Evolutionary conservation across 2,888 invertebrate species (phyloP).

Genomic region (Eupithecia dodoneata): DNA sequence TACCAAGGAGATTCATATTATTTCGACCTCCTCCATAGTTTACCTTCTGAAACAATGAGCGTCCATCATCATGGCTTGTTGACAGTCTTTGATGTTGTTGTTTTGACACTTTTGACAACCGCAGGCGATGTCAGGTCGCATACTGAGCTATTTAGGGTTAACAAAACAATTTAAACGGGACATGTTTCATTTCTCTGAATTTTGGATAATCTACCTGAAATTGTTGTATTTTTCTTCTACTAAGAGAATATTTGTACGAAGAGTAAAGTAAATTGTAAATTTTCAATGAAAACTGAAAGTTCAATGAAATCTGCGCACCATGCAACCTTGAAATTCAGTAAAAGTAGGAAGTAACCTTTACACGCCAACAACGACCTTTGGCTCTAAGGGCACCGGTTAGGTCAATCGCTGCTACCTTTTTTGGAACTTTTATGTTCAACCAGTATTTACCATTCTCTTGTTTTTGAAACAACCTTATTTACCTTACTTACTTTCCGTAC

Average conservation of each 20-base stretch:
- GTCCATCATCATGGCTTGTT: constrained; percentile 31
- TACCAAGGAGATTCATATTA: constrained; percentile 15
- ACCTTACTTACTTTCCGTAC: neutral
- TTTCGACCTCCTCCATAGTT: constrained; percentile 28
- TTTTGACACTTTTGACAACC: constrained; percentile 36
- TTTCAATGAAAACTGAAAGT: constrained; percentile 25
- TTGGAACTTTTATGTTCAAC: constrained; percentile 3
- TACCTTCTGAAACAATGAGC: constrained; percentile 35
- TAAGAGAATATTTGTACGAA: neutral
- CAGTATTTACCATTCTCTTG: neutral
- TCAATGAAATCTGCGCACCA: constrained; percentile 24
- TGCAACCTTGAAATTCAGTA: constrained; percentile 38
- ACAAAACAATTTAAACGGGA: neutral
- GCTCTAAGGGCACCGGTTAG: constrained; percentile 28
- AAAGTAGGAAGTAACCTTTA: constrained; percentile 46
- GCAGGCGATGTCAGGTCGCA: constrained; percentile 24
- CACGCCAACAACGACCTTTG: constrained; percentile 30
- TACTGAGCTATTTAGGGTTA: constrained; percentile 5
- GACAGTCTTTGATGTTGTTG: constrained; percentile 37
- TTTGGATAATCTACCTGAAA: neutral
- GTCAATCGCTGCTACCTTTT: constrained; percentile 14
- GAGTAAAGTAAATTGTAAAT: neutral
- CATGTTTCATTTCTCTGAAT: neutral
- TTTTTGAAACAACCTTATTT: neutral
- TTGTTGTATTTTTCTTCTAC: neutral